Evolutionary conservation across 1,140 invertebrate species (phyloP), one percentile per base, ranked within the genome.

Genomic region (Steinernema feltiae): DNA sequence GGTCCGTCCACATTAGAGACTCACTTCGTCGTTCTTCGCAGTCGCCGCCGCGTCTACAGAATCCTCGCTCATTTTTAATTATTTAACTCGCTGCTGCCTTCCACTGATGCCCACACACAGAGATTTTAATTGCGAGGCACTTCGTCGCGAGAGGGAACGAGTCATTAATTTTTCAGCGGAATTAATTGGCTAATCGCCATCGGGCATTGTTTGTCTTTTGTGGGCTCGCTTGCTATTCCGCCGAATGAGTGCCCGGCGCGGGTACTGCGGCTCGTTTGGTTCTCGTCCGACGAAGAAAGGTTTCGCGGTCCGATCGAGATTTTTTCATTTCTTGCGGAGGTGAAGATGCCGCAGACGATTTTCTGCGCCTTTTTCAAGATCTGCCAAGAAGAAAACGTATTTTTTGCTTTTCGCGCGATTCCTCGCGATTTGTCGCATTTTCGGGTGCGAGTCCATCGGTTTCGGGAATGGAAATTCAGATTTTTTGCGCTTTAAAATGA

Each of bases 121-220:
- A 63, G 53, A 63, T 63, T 63, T 63, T 63, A 63, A 63, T 63
- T 63, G 53, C 53, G 12, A 12, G 53, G 12, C 53, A 17, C 53
- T 63, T 63, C 53, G 24, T 27, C 24, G 53, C 53, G 53, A 63
- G 24, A 63, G 53, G 24, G 53, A 27, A 63, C 53, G 53, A 63
- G 53, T 63, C 53, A 63, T 63, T 63, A 63, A 63, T 63, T 63
- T 63, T 63, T 63, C 53, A 63, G 53, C 53, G 53, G 53, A 63
- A 63, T 63, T 63, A 63, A 63, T 63, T 63, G 53, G 53, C 53
- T 63, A 63, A 63, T 63, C 53, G 53, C 53, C 53, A 63, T 63
- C 53, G 53, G 53, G 53, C 53, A 63, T 63, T 63, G 53, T 63
- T 63, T 63, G 53, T 63, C 53, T 63, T 63, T 63, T 63, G 53